Conservation (phyloP, 2,797 vertebrate species). For the Oreortyx pictus region DNA sequence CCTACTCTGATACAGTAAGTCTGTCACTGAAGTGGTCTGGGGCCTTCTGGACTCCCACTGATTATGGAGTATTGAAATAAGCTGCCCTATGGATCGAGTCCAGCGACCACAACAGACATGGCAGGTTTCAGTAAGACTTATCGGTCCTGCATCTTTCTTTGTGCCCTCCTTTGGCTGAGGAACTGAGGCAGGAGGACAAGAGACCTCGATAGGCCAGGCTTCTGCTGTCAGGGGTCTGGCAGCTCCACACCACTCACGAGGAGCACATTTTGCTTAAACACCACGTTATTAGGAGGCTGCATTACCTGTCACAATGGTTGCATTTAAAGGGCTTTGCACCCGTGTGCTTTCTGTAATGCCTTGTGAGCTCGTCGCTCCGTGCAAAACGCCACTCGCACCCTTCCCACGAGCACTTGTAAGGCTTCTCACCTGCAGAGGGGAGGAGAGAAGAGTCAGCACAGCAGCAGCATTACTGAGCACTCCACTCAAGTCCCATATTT, state of each 20-base stretch:
- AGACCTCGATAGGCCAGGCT: background rate
- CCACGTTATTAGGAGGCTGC: background rate
- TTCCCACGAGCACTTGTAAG: slow-evolving; percentile 99
- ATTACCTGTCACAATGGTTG: slow-evolving; percentile 99
- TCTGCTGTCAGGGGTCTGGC: background rate
- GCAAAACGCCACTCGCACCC: slow-evolving; percentile 99
- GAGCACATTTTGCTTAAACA: background rate
- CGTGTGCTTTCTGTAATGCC: slow-evolving; percentile 99
- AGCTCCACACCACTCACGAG: background rate
- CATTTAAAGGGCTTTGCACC: slow-evolving; percentile 99
- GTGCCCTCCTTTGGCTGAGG: background rate
- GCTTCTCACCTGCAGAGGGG: slow-evolving; percentile 94
- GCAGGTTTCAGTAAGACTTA: background rate
- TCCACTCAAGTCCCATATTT: background rate
- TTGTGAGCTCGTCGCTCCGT: slow-evolving; percentile 97
- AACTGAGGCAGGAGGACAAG: background rate
- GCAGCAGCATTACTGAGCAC: slow-evolving; percentile 20
- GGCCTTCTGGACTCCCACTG: background rate
- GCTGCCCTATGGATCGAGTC: background rate
- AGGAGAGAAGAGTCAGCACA: slow-evolving; percentile 59
- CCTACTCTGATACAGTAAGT: background rate
- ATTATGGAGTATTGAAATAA: background rate
- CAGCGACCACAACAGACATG: background rate
- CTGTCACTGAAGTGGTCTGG: background rate
- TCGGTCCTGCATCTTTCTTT: background rate